phyloP scores from a whole-genome alignment of 2,888 invertebrate species.

The Scaptomyza parva region DNA sequence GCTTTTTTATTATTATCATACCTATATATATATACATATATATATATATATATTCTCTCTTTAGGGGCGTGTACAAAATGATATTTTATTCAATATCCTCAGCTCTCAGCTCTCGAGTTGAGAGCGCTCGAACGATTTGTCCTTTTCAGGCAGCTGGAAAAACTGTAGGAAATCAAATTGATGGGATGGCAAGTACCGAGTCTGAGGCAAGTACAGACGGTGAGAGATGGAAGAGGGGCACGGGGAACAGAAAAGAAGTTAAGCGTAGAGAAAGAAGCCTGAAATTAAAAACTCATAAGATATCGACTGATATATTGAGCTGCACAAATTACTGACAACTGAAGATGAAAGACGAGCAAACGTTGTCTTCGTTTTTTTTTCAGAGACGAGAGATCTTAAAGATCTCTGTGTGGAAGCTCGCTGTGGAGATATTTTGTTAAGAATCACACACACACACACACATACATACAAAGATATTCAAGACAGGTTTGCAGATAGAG shows the following conservation, averaged over 20 bases:
- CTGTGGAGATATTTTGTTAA: constrained; percentile 8
- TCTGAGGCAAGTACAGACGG: too few species aligned
- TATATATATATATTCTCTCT: constrained; percentile 2
- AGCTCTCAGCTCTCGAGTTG: constrained; percentile 20
- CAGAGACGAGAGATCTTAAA: constrained; percentile 8
- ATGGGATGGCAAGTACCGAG: constrained; percentile 71
- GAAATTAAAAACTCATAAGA: constrained; percentile 85
- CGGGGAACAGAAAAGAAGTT: neutral
- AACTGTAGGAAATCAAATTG: constrained; percentile 83
- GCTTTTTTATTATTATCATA: constrained; percentile 19
- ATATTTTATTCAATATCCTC: constrained; percentile 84
- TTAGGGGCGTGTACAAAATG: constrained; percentile 83
- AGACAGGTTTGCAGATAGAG: constrained; percentile 70
- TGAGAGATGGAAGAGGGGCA: constrained; percentile 18
- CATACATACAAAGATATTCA: constrained; percentile 59
- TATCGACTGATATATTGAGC: constrained; percentile 85
- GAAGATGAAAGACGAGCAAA: constrained; percentile 68
- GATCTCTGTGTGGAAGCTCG: neutral
- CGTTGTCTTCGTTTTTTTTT: neutral
- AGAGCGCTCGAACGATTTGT: constrained; percentile 66
- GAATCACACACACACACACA: too few species aligned
- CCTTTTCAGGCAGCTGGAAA: constrained; percentile 75
- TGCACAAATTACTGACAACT: constrained; percentile 83
- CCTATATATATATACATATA: constrained; percentile 2
- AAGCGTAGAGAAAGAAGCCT: constrained; percentile 72